Evolutionary conservation across 2,113 vertebrate species (phyloP), one percentile per base, ranked within the genome.

Genomic region (Ellobius talpinus): DNA sequence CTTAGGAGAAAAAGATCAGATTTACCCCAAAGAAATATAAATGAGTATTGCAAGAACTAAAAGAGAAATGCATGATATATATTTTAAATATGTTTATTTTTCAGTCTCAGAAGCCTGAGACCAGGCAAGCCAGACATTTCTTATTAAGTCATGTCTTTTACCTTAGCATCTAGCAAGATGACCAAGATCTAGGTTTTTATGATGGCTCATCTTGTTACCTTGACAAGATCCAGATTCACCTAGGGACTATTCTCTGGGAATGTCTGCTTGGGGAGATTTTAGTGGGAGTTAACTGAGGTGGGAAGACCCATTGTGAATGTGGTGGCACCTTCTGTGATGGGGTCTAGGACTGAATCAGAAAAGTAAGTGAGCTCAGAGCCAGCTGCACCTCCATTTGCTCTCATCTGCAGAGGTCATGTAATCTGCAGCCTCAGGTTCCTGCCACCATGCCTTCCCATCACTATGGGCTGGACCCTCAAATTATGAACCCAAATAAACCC

Each of bases 1-100:
- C 58, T 90, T 47, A 42, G 78, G 70, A 61, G 70, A 42, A 96
- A 93, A 39, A 96, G 89, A 93, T 84, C 29, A 58, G 76, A 21
- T 72, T 89, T 63, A 90, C n/a, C 19, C 73, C 29, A 42, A 77
- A 19, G 19, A n/a, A 86, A 85, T 72, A 72, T 63, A 90, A 81
- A 55, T 55, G 77, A 1, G 16, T 52, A 31, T 36, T 52, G 47
- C 29, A 36, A 52, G 31, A 55, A 12, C 31, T 17, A 31, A 78
- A 50, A 19, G 16, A 19, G 50, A 19, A 31, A 78, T 19, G 33
- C 72, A 39, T 24, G 36, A 16, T 61, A 29, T 29, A 6, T 84
- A n/a, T 42, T 26, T 84, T 29, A 55, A n/a, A 11, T 31, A 9
- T 4, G 7, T 85, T 63, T 52, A 31, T 52, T 58, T 63, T 58